Evolutionary conservation across 2,797 vertebrate species (phyloP), one percentile per base, ranked within the genome.

Genomic region (Meriones psammophilus): DNA sequence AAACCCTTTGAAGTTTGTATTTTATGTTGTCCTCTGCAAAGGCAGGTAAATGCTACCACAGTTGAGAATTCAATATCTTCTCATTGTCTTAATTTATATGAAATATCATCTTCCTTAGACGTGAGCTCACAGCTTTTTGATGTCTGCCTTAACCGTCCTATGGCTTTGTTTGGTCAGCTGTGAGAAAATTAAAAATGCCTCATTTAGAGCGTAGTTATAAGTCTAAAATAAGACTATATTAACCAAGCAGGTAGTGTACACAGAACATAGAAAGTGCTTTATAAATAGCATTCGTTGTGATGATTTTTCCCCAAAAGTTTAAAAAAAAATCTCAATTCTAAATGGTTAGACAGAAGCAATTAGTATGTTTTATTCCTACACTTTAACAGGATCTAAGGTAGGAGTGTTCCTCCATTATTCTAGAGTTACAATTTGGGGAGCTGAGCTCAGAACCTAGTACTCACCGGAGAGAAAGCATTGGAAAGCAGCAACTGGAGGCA

Each of bases 41-140:
- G 14, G 73, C 12, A 96, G 96, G 97, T 33, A 87, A 39, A 46
- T 7, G 1, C 83, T 10, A 97, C 71, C 1, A 10, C 1, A 95
- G 46, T 24, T 39, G 30, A 79, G 68, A 97, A 96, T 64, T 4
- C 50, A 77, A 9, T 1, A 26, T 26, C n/a, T 96, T 39, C 18
- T 20, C 33, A 50, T 71, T 74, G 28, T 88, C 58, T 66, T 36
- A 94, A 42, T 94, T 94, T 73, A 46, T 88, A 14, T 39, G 69
- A 93, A 95, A 74, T 26, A 33, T 26, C 6, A 58, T 46, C 15
- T 76, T 84, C 77, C 36, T 36, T 15, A 78, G 73, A 93, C 42
- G 15, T 62, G 39, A 97, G 66, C 17, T 76, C 39, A 71, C 18
- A 66, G 28, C 56, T 89, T 22, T 12, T 50, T 5, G 33, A 77